phyloP scores from a whole-genome alignment of 1,140 invertebrate species.

The Drosophila ohnishii region DNA sequence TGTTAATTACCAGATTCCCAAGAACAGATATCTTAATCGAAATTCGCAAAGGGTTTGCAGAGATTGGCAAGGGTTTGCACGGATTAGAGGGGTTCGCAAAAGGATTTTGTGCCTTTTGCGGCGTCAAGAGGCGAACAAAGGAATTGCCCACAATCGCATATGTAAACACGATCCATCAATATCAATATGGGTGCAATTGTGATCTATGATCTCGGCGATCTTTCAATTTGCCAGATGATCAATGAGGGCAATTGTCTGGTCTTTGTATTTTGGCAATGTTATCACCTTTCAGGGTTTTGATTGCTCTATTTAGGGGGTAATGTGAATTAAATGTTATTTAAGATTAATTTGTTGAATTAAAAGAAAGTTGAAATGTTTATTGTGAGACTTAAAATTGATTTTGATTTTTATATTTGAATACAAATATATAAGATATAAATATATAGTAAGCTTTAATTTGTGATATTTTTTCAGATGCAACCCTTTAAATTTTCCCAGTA shows the following conservation, averaged over 20 bases:
- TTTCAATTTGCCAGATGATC: conserved; percentile 30
- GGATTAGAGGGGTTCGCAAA: conserved; percentile 19
- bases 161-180: conserved; percentile 61
- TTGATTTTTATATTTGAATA: background rate
- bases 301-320: conserved; percentile 7
- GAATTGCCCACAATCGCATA: conserved; percentile 64
- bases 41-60: conserved; percentile 30
- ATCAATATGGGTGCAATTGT: conserved; percentile 34
- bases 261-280: conserved; percentile 4
- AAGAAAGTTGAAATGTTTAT: no score
- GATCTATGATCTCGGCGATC: conserved; percentile 36
- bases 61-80: conserved; percentile 26
- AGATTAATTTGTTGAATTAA: no score
- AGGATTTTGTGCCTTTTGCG: conserved; percentile 20
- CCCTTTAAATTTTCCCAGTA: background rate
- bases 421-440: background rate
- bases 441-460: background rate
- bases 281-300: background rate
- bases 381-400: background rate
- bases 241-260: conserved; percentile 38
- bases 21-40: conserved; percentile 49
- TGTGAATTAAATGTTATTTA: background rate
- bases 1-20: conserved; percentile 65
- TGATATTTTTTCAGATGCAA: background rate
- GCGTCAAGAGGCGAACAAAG: conserved; percentile 63